Base-by-base conservation (phyloP, 2,113 vertebrate species). In the Myotis yumanensis region DNA sequence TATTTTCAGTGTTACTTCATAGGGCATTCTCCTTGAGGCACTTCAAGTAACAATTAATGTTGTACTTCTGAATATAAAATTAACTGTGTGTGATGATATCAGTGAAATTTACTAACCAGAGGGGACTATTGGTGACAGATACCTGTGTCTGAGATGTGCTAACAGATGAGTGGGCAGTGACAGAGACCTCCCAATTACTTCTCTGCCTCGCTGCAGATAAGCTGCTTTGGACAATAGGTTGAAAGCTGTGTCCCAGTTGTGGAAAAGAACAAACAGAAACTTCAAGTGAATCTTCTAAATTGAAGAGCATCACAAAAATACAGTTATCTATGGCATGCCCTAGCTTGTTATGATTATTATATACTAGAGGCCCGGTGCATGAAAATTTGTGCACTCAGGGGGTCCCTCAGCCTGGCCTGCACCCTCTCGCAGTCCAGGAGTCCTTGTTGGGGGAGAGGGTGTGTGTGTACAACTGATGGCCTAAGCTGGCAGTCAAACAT, bases 201-300 rank as follows among this genome's bases (percentile, higher is more conserved):
- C 22, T 66, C 28, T 46, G 10, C 9, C 20, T 51, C 3, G 2
- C 6, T 22, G 9, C 3, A 54, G 48, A 82, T 8, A 64, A 23
- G 14, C 15, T 48, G 23, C 12, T 91, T 81, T 57, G 75, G 46
- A 32, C 28, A 73, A 46, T 73, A 17, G 15, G 0, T 40, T 87
- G 28, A 20, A 57, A 71, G 32, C 7, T 20, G 14, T 22, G 68
- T 71, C 37, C n/a, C 17, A 68, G 11, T 69, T 84, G 90, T 72
- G 11, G 62, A 87, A 95, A 93, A 59, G 22, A 77, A 28, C n/a
- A 30, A 68, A 51, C 32, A 83, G 76, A 69, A 64, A 12, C 46
- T 28, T 79, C 40, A 83, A 46, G 40, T 43, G 0, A 8, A 4
- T 82, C 22, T 85, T 90, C 14, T 59, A 95, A 52, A 73, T 71